phyloP scores from a whole-genome alignment of 2,888 invertebrate species.

The Andrena flavipes region DNA sequence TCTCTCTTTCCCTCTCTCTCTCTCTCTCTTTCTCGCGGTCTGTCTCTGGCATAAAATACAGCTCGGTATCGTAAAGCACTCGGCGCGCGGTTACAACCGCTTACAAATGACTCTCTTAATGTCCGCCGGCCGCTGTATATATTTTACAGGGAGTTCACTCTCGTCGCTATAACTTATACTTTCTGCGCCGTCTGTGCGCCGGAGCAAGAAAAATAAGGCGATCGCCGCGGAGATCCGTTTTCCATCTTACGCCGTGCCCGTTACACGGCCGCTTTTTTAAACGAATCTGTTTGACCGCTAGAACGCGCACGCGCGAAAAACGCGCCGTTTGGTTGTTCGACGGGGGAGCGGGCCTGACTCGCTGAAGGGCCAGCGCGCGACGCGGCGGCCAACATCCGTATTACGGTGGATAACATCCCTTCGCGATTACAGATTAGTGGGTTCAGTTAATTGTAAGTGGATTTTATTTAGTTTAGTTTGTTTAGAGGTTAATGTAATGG shows the following conservation, averaged over 20 bases:
- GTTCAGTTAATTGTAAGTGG: no score
- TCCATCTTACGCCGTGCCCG: constrained; percentile 72
- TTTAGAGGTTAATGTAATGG: no score
- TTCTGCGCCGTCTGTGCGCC: constrained; percentile 58
- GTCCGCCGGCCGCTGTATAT: constrained; percentile 73
- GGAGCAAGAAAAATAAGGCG: constrained; percentile 65
- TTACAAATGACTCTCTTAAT: constrained; percentile 81
- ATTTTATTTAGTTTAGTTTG: no score
- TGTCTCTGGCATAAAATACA: constrained; percentile 70
- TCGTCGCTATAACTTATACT: constrained; percentile 79
- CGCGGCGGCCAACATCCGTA: no score
- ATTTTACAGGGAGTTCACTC: constrained; percentile 76
- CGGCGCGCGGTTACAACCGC: constrained; percentile 72
- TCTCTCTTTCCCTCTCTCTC: neutral
- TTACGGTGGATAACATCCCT: no score
- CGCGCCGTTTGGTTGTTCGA: neutral
- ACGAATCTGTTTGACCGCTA: constrained; percentile 49
- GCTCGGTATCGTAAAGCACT: constrained; percentile 74
- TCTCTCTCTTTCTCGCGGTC: neutral
- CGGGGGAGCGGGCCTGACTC: neutral
- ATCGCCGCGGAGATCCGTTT: constrained; percentile 70
- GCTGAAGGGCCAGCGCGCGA: neutral
- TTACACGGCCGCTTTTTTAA: constrained; percentile 69
- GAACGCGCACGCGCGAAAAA: constrained; percentile 21
- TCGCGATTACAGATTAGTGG: no score